Evolutionary conservation across 2,888 invertebrate genomes (phyloP).

Genomic region (Xestia xanthographa): DNA sequence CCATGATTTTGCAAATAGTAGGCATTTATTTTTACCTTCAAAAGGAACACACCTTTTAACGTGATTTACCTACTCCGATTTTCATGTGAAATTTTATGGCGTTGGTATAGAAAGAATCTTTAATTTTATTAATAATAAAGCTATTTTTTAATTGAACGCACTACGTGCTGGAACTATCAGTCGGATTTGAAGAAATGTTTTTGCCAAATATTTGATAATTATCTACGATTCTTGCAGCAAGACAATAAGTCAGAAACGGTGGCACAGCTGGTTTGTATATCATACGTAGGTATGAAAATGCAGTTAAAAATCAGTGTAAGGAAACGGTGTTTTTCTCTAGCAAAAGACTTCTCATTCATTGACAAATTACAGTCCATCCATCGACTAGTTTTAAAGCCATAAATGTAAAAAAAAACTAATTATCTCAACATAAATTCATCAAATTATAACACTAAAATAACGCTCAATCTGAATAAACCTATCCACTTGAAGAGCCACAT

Average conservation of each 20-base stretch:
- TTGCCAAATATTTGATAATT: too few species aligned
- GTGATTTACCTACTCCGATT: neutral
- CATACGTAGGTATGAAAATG: neutral
- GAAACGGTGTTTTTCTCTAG: too few species aligned
- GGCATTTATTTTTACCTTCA: constrained; percentile 7
- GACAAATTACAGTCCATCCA: too few species aligned
- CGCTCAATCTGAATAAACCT: neutral
- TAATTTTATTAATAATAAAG: neutral
- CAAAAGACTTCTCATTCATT: too few species aligned
- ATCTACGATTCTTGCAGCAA: neutral
- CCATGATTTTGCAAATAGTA: constrained; percentile 25
- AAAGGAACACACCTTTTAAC: constrained; percentile 3
- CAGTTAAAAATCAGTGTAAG: neutral
- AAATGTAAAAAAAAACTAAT: too few species aligned
- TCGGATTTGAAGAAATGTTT: neutral
- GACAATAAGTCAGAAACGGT: neutral
- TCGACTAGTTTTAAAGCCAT: too few species aligned
- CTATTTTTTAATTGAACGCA: neutral
- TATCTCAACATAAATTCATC: too few species aligned
- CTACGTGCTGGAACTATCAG: neutral
- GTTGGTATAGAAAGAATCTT: neutral
- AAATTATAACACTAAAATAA: too few species aligned
- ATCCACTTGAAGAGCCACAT: neutral
- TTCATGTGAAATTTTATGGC: neutral
- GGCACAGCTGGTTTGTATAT: too few species aligned